phyloP scores from a whole-genome alignment of 1,140 invertebrate genomes.

The Saccostrea echinata region DNA sequence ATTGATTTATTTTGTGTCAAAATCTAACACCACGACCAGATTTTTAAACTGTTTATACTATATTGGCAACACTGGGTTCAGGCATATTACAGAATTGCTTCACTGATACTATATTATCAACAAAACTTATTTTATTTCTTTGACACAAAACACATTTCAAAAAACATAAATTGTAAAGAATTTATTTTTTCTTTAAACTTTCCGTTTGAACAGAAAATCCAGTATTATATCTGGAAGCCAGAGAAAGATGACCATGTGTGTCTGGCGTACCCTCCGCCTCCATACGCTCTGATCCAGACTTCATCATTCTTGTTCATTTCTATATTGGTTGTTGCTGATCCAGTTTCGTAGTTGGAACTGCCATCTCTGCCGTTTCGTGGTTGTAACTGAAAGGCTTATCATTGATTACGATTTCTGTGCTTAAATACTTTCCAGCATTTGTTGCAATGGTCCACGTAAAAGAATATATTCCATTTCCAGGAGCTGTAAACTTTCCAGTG shows the following conservation, averaged over 20 bases:
- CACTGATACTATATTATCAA: too few species aligned
- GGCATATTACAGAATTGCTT: too few species aligned
- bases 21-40: too few species aligned
- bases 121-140: too few species aligned
- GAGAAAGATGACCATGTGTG: background rate
- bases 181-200: too few species aligned
- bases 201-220: too few species aligned
- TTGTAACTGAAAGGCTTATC: background rate
- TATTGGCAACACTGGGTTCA: too few species aligned
- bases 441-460: background rate
- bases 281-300: background rate
- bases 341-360: background rate
- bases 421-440: background rate
- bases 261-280: background rate
- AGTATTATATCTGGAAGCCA: background rate
- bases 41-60: too few species aligned
- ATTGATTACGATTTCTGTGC: background rate
- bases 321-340: background rate
- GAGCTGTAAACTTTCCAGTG: background rate
- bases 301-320: background rate
- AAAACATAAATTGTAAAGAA: too few species aligned
- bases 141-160: too few species aligned
- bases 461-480: background rate
- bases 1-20: too few species aligned
- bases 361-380: background rate